Base-by-base conservation (phyloP, 2,888 invertebrate species). In the Volucella inflata region DNA sequence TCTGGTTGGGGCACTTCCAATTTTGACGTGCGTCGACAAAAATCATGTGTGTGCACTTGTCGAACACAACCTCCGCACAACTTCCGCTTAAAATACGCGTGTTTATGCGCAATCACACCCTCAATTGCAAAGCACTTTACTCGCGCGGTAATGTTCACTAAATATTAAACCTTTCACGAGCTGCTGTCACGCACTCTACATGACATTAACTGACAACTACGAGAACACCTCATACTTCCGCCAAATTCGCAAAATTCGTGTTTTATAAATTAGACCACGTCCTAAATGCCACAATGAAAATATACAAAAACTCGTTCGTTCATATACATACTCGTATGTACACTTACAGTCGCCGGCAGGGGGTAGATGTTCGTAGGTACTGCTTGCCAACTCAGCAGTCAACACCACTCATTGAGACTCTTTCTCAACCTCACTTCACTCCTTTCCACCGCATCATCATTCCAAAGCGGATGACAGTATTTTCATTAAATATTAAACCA, bases 231-330 rank as follows among this genome's bases (percentile, higher is more conserved):
- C 12, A 36, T 55, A n/a, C 65, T 67, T 60, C 78, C 80, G 21
- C 16, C 38, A 12, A 12, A 59, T 30, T 17, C 21, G 53, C 65
- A 48, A 72, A 57, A 40, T 57, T 53, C 40, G 70, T 70, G 64
- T 71, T 64, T 70, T 36, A 64, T 65, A 70, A 81, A 83, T 79
- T 64, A 83, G 83, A 74, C 72, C 77, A 82, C 77, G 78, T 83
- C 72, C 67, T 72, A 55, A 72, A 78, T 67, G 65, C 62, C 71
- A 55, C 62, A 36, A n/a, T 16, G 40, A 44, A 50, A 21, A 30
- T 30, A 30, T 6, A 30, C 30, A 0, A 30, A 6, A 59, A 9
- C 36, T 16, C 59, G 59, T 50, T 16, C 59, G 59, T 50, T 65
- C 21, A n/a, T 30, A 38, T 16, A 40, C n/a, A n/a, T n/a, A n/a